phyloP scores from a whole-genome alignment of 2,888 invertebrate genomes.

The Zaprionus bogoriensis region DNA sequence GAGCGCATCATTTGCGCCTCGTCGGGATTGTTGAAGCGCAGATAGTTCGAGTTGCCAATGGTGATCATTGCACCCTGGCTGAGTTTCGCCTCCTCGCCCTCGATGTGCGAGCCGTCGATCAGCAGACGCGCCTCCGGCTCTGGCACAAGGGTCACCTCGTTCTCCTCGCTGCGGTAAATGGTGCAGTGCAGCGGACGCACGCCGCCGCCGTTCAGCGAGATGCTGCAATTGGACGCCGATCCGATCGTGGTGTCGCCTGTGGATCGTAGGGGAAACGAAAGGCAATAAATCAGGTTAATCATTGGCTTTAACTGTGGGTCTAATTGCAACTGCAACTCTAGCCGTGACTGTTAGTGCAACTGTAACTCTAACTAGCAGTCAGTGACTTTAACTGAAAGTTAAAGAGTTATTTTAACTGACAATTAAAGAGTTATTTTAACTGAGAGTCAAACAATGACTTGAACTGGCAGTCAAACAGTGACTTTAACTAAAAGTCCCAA shows the following conservation, averaged over 20 bases:
- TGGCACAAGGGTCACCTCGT: constrained; percentile 93
- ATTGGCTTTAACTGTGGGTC: neutral
- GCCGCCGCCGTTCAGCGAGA: constrained; percentile 92
- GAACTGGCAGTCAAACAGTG: neutral
- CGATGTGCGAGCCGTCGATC: constrained; percentile 89
- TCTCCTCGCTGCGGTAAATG: constrained; percentile 90
- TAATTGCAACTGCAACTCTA: neutral
- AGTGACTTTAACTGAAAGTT: constrained; percentile 7
- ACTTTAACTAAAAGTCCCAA: neutral
- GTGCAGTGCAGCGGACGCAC: constrained; percentile 93
- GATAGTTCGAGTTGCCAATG: constrained; percentile 94
- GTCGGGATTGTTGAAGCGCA: constrained; percentile 96
- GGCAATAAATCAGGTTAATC: neutral
- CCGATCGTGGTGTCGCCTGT: constrained; percentile 92
- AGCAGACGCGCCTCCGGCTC: constrained; percentile 87
- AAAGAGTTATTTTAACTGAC: neutral
- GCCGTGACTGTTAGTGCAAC: neutral
- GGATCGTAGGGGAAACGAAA: too few relatives aligned
- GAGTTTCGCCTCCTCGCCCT: constrained; percentile 87
- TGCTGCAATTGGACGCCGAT: constrained; percentile 90
- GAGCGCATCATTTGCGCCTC: constrained; percentile 94
- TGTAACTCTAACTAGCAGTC: too few relatives aligned
- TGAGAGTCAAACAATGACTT: neutral
- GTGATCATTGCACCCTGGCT: constrained; percentile 96
- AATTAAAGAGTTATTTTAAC: neutral